These are phyloP conservation scores for Motacilla alba DNA, from an alignment of 2,113 vertebrate species.

Conservation along the genomic window DNA sequence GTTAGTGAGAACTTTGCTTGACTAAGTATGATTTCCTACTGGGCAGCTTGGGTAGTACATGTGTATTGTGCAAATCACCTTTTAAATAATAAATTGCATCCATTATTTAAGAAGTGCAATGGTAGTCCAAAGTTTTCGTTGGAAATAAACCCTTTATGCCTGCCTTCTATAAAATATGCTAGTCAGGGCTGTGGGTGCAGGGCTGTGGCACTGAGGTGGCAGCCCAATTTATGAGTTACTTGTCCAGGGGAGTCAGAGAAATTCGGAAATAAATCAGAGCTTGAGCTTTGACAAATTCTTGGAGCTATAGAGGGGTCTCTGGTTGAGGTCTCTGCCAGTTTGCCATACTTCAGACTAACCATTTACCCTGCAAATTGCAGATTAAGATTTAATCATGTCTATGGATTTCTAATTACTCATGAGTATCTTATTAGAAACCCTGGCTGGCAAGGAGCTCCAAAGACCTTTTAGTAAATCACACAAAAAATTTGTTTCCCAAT, in stretches of 20 bases:
- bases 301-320: neutral
- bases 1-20: neutral
- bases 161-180: neutral
- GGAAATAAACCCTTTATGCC: neutral
- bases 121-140: neutral
- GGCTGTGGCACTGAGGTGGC: neutral
- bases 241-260: neutral
- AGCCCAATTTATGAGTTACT: neutral
- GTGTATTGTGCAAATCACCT: neutral
- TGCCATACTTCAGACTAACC: neutral
- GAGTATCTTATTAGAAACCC: slow-evolving; percentile 41
- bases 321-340: neutral
- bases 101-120: neutral
- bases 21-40: neutral
- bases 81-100: slow-evolving; percentile 5
- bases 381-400: slow-evolving; percentile 58
- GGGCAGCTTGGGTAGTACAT: neutral
- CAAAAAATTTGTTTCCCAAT: slow-evolving; percentile 49
- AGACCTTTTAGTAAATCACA: slow-evolving; percentile 16
- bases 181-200: neutral
- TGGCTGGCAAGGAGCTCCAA: slow-evolving; percentile 16
- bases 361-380: slow-evolving; percentile 37
- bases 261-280: neutral
- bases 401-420: slow-evolving; percentile 56
- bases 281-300: neutral